These are phyloP conservation scores for Parelbella ahira DNA, from an alignment of 2,888 invertebrate genomes.

Conservation along the genomic window DNA sequence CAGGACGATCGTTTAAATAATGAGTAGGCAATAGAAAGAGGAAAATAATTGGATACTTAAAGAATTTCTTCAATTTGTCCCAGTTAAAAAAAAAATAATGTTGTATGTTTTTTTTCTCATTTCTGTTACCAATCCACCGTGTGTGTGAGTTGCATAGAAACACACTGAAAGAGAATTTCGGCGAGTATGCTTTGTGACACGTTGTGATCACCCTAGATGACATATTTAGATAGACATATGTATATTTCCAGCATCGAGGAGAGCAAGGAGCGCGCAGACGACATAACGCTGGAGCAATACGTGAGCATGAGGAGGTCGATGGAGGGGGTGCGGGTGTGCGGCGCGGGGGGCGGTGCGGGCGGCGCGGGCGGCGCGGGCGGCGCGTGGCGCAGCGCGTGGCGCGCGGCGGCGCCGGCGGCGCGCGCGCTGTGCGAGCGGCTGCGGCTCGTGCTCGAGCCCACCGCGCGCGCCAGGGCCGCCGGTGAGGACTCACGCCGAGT, in stretches of 20 bases:
- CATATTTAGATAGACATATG: neutral
- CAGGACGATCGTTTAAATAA: no score
- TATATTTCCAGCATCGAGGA: slow-evolving; percentile 42
- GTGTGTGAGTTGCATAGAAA: no score
- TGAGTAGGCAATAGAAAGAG: no score
- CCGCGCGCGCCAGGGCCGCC: slow-evolving; percentile 92
- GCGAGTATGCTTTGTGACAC: no score
- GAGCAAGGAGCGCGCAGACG: slow-evolving; percentile 39
- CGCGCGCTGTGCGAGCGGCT: slow-evolving; percentile 92
- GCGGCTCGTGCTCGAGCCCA: slow-evolving; percentile 96
- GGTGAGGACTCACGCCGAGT: slow-evolving; percentile 42
- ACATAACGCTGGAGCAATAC: slow-evolving; percentile 55
- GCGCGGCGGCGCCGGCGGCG: slow-evolving; percentile 66
- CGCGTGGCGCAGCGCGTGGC: slow-evolving; percentile 83
- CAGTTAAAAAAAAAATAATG: no score
- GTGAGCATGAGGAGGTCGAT: slow-evolving; percentile 54
- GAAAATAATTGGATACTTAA: no score
- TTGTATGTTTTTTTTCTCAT: no score
- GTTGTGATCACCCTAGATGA: no score
- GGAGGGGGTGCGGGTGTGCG: slow-evolving; percentile 33
- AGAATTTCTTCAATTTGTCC: no score
- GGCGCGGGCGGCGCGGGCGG: no score
- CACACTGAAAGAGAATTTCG: no score
- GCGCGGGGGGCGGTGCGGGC: slow-evolving; percentile 37
- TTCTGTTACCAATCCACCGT: no score